Base-by-base conservation (phyloP, 2,888 invertebrate genomes). In the Scaptomyza parva region DNA sequence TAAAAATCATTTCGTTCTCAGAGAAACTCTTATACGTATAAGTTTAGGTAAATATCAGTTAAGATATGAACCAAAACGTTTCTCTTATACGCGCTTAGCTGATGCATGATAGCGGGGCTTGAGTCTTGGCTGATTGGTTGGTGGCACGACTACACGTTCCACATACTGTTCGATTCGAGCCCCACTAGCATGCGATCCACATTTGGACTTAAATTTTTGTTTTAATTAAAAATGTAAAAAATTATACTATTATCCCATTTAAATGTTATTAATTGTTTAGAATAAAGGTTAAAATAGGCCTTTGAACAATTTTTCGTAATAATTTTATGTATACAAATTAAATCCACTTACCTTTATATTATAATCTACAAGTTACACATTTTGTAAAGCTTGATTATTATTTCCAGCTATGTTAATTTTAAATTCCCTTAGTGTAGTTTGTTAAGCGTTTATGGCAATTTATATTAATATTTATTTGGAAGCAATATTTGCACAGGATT, bases 401-500 rank as follows among this genome's bases (percentile, higher is more conserved):
- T 55, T 63, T 24, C 50, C 37, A 30, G 48, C 41, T 50, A 37
- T 74, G 55, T 74, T 40, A 62, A 67, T 69, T 55, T n/a, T 43
- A 60, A 70, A 48, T 57, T 44, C 48, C 20, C 73, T 57, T 41
- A 54, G 33, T 48, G 35, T 40, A 30, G 17, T 53, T 55, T 17
- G 22, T 39, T 47, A 8, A 54, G 28, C 11, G 5, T 50, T 41
- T 61, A 79, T 86, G 76, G 76, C 83, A 69, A 75, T 65, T 61
- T 51, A 37, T 18, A 24, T 50, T 43, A 24, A 26, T 39, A 37
- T 69, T 33, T 43, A 57, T n/a, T 35, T 80, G 88, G 82, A 82
- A 87, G 82, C 86, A 78, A 59, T 68, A 35, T 65, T 75, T 75
- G 63, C 65, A 63, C 69, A 54, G 62, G 63, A 61, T 39, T 60